Evolutionary conservation across 2,888 invertebrate species (phyloP).

Genomic region (Tipula helvola): DNA sequence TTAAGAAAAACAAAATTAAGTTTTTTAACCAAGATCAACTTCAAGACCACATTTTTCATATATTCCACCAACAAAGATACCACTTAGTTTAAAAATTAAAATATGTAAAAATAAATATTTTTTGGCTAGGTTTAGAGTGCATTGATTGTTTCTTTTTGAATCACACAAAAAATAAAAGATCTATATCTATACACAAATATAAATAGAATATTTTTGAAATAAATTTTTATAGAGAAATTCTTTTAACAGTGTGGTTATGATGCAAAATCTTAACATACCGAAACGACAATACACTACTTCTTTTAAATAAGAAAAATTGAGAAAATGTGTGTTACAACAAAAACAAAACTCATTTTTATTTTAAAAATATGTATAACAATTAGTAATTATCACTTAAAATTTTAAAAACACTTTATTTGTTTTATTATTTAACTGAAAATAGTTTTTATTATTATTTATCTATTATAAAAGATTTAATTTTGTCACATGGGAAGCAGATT

Average conservation of each 20-base stretch:
- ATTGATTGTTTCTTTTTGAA: conserved; percentile 6
- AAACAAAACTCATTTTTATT: background rate
- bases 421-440: background rate
- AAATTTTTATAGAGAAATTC: background rate
- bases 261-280: conserved; percentile 5
- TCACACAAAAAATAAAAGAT: background rate
- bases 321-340: conserved; percentile 5
- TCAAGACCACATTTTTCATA: conserved; percentile 5
- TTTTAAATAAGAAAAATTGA: background rate
- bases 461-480: background rate
- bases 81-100: background rate
- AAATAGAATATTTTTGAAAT: background rate
- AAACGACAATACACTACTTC: background rate
- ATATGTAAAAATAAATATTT: background rate
- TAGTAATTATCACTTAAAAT: background rate
- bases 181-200: background rate
- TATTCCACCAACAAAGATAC: conserved; percentile 4
- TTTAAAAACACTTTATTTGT: background rate
- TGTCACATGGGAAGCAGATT: conserved; percentile 1
- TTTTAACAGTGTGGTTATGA: background rate
- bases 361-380: background rate
- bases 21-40: background rate
- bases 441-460: background rate
- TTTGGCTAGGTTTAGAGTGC: conserved; percentile 5
- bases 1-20: background rate